Evolutionary conservation across 2,113 vertebrate genomes (phyloP), one percentile per base, ranked within the genome.

Genomic region (Silurus meridionalis): DNA sequence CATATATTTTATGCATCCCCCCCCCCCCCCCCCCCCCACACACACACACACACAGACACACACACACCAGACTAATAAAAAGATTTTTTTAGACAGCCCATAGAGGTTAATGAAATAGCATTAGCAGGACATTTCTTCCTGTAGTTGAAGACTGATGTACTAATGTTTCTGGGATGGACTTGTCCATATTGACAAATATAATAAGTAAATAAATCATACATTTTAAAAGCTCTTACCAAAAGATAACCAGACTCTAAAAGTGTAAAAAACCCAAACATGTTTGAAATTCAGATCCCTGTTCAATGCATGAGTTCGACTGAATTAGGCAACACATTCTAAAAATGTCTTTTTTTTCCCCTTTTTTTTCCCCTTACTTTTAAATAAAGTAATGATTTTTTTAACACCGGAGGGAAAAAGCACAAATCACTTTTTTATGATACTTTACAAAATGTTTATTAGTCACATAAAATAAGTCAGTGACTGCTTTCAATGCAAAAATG

Each of bases 401-500:
- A 75, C 48, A n/a, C 48, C 5, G 8, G 19, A 21, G 1, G 37
- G 8, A 0, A 3, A 19, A 72, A 19, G 1, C 53, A 72, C 28
- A 84, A 63, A 84, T 4, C 6, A 52, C 58, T 17, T 46, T 17
- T 21, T 55, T 52, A 14, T 71, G 7, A 58, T 87, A 89, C 92
- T 95, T 96, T 96, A 94, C 74, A 97, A 98, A 99, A 96, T 94
- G 92, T 97, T 97, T 98, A 98, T 97, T 99, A 95, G 93, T 92
- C 96, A 89, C 97, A 95, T 98, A 97, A 90, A 88, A 87, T 82
- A 87, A 96, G 97, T 96, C 93, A 95, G 95, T 95, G 95, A 98
- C 95, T 95, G 97, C 95, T 97, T 97, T 96, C 93, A 94, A 96
- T 97, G 95, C 96, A 95, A 97, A 97, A 94, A 97, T 94, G 86